These are phyloP conservation scores for Myotis pilosus DNA, from an alignment of 2,797 vertebrate genomes.

Conservation along the genomic window DNA sequence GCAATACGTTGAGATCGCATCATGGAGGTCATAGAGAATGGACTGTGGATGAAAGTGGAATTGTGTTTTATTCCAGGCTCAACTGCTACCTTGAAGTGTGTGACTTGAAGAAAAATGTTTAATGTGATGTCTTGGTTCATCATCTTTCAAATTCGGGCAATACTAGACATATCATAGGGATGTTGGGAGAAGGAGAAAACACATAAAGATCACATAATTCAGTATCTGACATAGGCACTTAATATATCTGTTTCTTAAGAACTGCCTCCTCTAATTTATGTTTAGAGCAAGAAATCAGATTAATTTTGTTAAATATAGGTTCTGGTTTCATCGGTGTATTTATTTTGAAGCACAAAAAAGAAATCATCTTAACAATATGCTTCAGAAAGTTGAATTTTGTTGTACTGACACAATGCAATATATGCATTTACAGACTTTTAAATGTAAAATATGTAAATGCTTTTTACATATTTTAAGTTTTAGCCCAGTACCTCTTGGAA, in stretches of 20 bases:
- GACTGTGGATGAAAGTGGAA: not conserved
- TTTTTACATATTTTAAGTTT: slow-evolving; percentile 37
- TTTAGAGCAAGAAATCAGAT: not conserved
- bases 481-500: not conserved
- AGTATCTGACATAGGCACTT: not conserved
- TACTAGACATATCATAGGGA: not conserved
- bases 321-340: not conserved
- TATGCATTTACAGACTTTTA: not conserved
- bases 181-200: not conserved
- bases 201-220: not conserved
- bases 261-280: not conserved
- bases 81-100: not conserved
- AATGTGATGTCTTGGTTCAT: not conserved
- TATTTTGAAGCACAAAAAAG: not conserved
- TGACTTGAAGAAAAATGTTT: not conserved
- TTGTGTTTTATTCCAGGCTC: not conserved
- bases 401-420: not conserved
- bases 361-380: slow-evolving; percentile 39
- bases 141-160: not conserved
- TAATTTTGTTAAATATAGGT: not conserved
- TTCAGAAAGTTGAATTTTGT: not conserved
- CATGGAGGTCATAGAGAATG: not conserved
- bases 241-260: not conserved
- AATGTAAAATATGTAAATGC: too few relatives aligned
- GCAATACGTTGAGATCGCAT: not conserved